Evolutionary conservation across 1,140 invertebrate species (phyloP).

Genomic region (Ceratosolen fusciceps): DNA sequence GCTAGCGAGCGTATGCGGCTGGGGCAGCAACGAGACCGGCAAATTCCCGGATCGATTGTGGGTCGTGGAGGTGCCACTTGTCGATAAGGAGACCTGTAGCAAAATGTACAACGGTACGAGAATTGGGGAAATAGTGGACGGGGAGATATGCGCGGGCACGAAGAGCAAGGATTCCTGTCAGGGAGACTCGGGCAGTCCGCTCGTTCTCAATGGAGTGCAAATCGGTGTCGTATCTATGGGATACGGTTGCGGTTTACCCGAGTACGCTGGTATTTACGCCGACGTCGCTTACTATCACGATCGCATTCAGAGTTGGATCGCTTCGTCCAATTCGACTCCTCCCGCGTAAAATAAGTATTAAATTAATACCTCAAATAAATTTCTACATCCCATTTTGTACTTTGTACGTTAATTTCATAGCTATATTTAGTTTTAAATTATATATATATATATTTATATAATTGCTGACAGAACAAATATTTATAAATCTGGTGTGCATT

Average conservation of each 20-base stretch:
- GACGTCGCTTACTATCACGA: neutral
- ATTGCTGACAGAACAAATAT: too few species aligned
- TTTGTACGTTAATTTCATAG: too few species aligned
- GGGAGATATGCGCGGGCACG: neutral
- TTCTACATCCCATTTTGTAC: too few species aligned
- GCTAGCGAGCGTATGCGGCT: neutral
- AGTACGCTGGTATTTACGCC: constrained; percentile 1
- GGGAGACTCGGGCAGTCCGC: constrained; percentile 17
- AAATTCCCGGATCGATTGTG: neutral
- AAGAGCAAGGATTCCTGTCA: neutral
- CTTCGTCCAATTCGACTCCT: too few species aligned
- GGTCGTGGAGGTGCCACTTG: neutral
- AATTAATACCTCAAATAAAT: too few species aligned
- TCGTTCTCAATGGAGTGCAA: neutral
- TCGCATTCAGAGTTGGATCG: constrained; percentile 47
- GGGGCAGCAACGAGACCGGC: neutral
- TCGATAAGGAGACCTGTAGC: neutral
- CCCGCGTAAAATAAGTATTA: too few species aligned
- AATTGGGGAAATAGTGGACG: neutral
- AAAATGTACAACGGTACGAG: neutral
- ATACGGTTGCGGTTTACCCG: neutral
- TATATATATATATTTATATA: too few species aligned
- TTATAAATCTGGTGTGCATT: too few species aligned
- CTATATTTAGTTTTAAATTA: too few species aligned
- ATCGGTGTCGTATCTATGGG: constrained; percentile 5